A percentile compares a stretch with the other conserved stretches of the same genome.
phyloP scores from a whole-genome alignment of 1,140 invertebrate genomes.

The Phenacoccus solenopsis region DNA sequence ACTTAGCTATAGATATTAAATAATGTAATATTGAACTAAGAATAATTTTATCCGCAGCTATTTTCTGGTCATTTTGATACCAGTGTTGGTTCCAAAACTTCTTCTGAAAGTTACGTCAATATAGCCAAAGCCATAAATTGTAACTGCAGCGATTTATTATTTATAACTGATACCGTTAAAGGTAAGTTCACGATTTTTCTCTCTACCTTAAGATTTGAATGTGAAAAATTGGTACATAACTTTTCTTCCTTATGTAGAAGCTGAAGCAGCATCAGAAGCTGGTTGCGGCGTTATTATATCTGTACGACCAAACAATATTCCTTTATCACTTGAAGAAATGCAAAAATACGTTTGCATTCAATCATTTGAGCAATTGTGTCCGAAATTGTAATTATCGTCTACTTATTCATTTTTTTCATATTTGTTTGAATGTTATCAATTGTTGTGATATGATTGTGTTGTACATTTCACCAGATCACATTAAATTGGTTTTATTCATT shows the following conservation, averaged over 20 bases:
- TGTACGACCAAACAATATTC: slow-evolving; percentile 59
- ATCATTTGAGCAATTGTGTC: slow-evolving; percentile 39
- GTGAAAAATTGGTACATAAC: neutral
- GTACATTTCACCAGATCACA: no score
- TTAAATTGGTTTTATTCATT: no score
- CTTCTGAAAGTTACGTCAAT: slow-evolving; percentile 54
- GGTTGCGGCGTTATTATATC: slow-evolving; percentile 56
- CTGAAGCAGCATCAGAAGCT: slow-evolving; percentile 57
- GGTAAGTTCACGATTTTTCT: slow-evolving; percentile 39
- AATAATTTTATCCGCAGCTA: slow-evolving; percentile 39
- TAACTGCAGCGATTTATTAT: slow-evolving; percentile 54
- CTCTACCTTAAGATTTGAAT: neutral
- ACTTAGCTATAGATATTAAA: no score
- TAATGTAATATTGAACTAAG: no score
- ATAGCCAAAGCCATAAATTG: slow-evolving; percentile 55
- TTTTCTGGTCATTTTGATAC: slow-evolving; percentile 80
- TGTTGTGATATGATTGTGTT: no score
- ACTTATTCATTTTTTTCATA: no score
- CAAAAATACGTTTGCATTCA: slow-evolving; percentile 43
- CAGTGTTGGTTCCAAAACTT: slow-evolving; percentile 62
- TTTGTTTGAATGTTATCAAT: no score
- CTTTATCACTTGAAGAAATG: slow-evolving; percentile 45
- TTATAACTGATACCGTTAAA: slow-evolving; percentile 70
- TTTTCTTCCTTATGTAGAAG: slow-evolving; percentile 45
- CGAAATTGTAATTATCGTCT: neutral